Percentiles rank a stretch among this genome's conserved stretches.
Evolutionary conservation across 2,888 invertebrate species (phyloP).

Genomic region (Agrotis ipsilon): DNA sequence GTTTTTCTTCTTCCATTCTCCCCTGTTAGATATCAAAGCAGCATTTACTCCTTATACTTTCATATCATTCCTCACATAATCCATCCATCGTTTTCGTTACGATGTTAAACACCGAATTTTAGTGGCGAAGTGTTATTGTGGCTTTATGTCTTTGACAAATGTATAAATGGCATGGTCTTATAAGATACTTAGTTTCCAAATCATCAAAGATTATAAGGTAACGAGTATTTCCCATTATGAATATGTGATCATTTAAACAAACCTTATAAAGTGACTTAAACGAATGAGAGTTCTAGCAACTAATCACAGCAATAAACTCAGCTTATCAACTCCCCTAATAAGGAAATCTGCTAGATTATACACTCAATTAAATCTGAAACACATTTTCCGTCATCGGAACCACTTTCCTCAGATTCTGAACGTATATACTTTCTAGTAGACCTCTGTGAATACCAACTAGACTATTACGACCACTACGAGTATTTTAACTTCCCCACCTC

Average conservation of each 20-base stretch:
- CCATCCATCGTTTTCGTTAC: too few species aligned
- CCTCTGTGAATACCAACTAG: conserved; percentile 39
- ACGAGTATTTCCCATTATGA: not conserved
- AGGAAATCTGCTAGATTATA: conserved; percentile 38
- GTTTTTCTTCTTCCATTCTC: too few species aligned
- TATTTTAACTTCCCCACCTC: conserved; percentile 44
- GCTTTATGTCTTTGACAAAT: too few species aligned
- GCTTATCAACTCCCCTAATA: conserved; percentile 4
- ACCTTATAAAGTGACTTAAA: conserved; percentile 5
- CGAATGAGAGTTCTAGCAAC: not conserved
- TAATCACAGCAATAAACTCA: not conserved
- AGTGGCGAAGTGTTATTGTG: too few species aligned
- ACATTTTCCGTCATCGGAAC: conserved; percentile 21
- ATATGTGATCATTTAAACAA: not conserved
- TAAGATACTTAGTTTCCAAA: not conserved
- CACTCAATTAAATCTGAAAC: conserved; percentile 6
- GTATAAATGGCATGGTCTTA: too few species aligned
- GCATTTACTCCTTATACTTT: too few species aligned
- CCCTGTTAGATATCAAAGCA: too few species aligned
- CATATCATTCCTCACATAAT: too few species aligned
- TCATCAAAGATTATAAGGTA: not conserved
- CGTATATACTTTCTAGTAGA: conserved; percentile 43
- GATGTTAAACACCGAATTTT: too few species aligned
- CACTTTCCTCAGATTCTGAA: conserved; percentile 6
- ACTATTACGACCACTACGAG: conserved; percentile 16